Conservation (phyloP, 2,888 invertebrate species). For the Melanargia galathea region DNA sequence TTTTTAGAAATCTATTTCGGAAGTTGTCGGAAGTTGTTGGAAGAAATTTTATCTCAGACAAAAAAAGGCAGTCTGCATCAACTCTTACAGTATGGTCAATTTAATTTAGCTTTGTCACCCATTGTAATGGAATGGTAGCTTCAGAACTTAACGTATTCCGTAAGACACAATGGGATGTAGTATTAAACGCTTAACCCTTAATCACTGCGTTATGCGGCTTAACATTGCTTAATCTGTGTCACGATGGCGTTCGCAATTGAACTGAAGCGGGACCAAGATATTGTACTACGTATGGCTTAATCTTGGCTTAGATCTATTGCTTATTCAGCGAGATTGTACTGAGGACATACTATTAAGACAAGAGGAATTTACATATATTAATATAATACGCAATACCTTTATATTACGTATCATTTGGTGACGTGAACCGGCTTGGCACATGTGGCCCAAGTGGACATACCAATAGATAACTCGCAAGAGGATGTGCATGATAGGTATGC, state of each 20-base stretch:
- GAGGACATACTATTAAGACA: conserved; percentile 11
- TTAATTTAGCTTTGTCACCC: background rate
- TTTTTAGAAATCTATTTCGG: too few species aligned
- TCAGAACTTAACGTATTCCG: conserved; percentile 5
- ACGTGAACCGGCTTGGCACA: background rate
- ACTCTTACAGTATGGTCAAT: background rate
- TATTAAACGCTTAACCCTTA: conserved; percentile 15
- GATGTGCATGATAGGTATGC: too few species aligned
- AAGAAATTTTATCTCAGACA: too few species aligned
- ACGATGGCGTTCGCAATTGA: conserved; percentile 11
- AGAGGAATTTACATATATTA: conserved; percentile 10
- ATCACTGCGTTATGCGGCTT: conserved; percentile 17
- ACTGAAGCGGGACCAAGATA: conserved; percentile 7
- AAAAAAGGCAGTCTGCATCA: too few species aligned
- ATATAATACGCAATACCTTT: background rate
- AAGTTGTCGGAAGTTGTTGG: too few species aligned
- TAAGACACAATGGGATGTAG: conserved; percentile 14
- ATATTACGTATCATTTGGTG: background rate
- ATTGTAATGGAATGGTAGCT: background rate
- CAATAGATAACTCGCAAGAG: background rate
- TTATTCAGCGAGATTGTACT: conserved; percentile 16
- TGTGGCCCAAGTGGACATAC: background rate
- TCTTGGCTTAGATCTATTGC: conserved; percentile 22
- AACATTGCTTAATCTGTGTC: conserved; percentile 24
- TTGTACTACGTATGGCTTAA: conserved; percentile 6